Conservation (phyloP, 2,888 invertebrate species). For the Macrophya annulata region DNA sequence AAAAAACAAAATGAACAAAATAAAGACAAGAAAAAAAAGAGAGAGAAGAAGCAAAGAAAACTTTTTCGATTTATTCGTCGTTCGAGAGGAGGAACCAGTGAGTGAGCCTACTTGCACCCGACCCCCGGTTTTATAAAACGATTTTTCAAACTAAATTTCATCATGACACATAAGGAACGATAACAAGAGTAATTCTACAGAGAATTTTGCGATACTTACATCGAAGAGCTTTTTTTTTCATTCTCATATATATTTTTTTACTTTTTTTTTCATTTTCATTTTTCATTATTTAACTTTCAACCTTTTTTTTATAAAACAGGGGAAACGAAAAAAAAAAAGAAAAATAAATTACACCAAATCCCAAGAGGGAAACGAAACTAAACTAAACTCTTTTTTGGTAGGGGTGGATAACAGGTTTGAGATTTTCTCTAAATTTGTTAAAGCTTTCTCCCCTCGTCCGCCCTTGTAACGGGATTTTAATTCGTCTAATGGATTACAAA, state of each 20-base stretch:
- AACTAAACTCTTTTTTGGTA: not conserved
- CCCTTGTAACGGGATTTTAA: slow-evolving; percentile 3
- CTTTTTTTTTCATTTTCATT: not conserved
- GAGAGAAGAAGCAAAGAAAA: not conserved
- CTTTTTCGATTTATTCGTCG: slow-evolving; percentile 22
- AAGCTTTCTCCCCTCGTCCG: not conserved
- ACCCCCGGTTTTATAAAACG: not conserved
- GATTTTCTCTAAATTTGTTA: slow-evolving; percentile 5
- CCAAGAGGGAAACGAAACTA: not conserved
- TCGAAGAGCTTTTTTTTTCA: not conserved
- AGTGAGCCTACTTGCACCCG: not conserved
- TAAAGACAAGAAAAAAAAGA: not conserved
- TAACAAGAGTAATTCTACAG: not conserved
- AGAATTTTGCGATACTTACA: not conserved
- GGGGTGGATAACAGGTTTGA: not conserved
- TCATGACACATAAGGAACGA: not conserved
- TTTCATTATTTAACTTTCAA: slow-evolving; percentile 8
- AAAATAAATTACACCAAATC: not conserved
- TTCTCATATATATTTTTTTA: too few relatives aligned
- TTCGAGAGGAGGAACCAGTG: not conserved
- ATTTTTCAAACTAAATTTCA: slow-evolving; percentile 35
- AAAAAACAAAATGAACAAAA: not conserved
- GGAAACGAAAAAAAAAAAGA: not conserved
- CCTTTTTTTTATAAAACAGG: not conserved
- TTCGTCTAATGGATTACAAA: slow-evolving; percentile 38